These are phyloP conservation scores for Theodoxus fluviatilis DNA, from an alignment of 2,888 invertebrate genomes.

Conservation along the genomic window DNA sequence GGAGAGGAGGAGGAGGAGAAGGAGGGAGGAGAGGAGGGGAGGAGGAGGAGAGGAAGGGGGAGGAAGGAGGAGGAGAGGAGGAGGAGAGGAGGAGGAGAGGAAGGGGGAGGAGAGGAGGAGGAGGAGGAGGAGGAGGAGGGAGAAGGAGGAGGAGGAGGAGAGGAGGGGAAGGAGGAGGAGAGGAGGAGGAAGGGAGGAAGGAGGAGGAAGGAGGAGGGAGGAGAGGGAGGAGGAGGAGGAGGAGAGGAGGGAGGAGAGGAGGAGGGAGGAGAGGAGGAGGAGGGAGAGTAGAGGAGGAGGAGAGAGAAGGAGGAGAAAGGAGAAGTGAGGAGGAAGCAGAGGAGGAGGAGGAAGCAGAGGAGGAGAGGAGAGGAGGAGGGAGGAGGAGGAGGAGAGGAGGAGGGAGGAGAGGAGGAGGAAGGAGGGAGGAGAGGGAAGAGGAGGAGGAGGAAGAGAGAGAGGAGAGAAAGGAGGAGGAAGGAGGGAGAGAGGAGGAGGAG, in stretches of 20 bases:
- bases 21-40: neutral
- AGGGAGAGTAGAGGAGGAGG: neutral
- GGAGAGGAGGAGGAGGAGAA: constrained; percentile 10
- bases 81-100: too few species aligned
- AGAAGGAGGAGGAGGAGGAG: neutral
- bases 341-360: neutral
- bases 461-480: neutral
- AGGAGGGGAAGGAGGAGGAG: neutral
- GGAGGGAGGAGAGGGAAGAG: neutral
- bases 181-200: neutral
- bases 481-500: neutral
- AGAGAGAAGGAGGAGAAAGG: neutral
- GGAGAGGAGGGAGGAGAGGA: neutral
- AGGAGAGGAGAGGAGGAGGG: constrained; percentile 1
- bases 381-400: neutral
- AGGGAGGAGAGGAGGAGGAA: neutral
- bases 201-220: neutral
- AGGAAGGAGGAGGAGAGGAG: too few species aligned
- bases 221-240: neutral
- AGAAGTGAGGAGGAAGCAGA: neutral
- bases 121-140: neutral
- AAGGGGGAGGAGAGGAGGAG: constrained; percentile 15
- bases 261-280: neutral
- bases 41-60: neutral
- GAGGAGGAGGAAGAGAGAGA: neutral